A percentile compares a stretch with the other conserved stretches of the same genome.
Evolutionary conservation across 2,113 vertebrate genomes (phyloP).

Genomic region (Corythoichthys intestinalis): DNA sequence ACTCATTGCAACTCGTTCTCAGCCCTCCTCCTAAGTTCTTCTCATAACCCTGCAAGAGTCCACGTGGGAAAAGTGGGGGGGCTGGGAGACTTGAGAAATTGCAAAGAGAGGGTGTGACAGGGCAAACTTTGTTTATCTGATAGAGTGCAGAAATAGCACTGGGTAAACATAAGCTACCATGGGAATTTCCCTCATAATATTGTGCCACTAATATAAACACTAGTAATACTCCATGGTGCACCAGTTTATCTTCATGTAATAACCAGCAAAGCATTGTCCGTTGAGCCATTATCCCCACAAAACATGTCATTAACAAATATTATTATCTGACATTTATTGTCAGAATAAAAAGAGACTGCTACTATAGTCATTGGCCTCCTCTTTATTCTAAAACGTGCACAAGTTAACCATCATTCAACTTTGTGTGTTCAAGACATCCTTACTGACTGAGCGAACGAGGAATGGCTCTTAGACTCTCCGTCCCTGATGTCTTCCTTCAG

Average conservation of each 20-base stretch:
- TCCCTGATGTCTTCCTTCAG: no score
- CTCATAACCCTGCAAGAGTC: slow-evolving; percentile 91
- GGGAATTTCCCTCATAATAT: slow-evolving; percentile 78
- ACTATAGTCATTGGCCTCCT: no score
- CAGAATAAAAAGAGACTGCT: no score
- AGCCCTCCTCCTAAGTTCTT: slow-evolving; percentile 72
- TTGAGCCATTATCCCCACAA: neutral
- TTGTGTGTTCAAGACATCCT: no score
- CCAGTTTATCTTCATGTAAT: neutral
- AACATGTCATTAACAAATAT: neutral
- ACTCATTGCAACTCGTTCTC: slow-evolving; percentile 62
- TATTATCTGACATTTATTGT: no score
- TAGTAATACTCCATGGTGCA: neutral
- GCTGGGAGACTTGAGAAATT: slow-evolving; percentile 56
- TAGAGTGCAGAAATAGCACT: slow-evolving; percentile 78
- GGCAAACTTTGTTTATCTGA: slow-evolving; percentile 56
- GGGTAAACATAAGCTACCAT: slow-evolving; percentile 82
- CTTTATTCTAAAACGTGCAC: no score
- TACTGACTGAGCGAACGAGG: no score
- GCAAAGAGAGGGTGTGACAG: slow-evolving; percentile 54
- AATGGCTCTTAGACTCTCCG: no score
- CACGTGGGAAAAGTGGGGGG: slow-evolving; percentile 63
- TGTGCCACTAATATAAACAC: slow-evolving; percentile 56
- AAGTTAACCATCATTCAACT: no score
- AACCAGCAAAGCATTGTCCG: neutral